Evolutionary conservation across 2,113 vertebrate genomes (phyloP), one percentile per base, ranked within the genome.

Genomic region (Clarias gariepinus): DNA sequence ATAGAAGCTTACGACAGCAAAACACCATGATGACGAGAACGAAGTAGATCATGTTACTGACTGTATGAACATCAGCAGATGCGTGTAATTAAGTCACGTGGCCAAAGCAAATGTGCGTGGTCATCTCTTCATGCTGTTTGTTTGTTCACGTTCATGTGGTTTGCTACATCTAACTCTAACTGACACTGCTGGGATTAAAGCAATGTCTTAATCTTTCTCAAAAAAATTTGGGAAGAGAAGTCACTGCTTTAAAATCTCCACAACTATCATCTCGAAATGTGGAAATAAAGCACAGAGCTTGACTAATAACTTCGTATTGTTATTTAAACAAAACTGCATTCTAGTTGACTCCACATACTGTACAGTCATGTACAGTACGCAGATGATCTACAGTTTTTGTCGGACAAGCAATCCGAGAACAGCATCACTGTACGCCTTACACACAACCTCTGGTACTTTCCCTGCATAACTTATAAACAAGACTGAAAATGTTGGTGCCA

Each of bases 1-100:
- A 78, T 57, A 58, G 71, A 66, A 19, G 69, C 58, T 41, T 87
- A 77, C 63, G 33, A 68, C 81, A 87, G 73, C 61, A 83, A 83
- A 69, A 78, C 61, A 78, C 21, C 47, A 15, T 18, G 60, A 66
- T 61, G 71, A 41, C 18, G 23, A 82, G 86, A 83, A 36, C 8
- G 25, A 69, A 77, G 61, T 13, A 16, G 58, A n/a, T 83, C 16
- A 28, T 21, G 85, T 86, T 81, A 81, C 78, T 36, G 47, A 6
- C 47, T 47, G 47, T 30, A 61, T 81, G 28, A 81, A 68, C 69
- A 33, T 71, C 82, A 74, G 53, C 83, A 60, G 41, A 58, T 33
- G 52, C 58, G 58, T 47, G 68, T 71, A 71, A 82, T 79, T 63
- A 55, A 82, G 61, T 82, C 77, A 58, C 7, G 53, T 85, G 83